Base-by-base conservation (phyloP, 2,888 invertebrate species). In the Anorthoa munda region DNA sequence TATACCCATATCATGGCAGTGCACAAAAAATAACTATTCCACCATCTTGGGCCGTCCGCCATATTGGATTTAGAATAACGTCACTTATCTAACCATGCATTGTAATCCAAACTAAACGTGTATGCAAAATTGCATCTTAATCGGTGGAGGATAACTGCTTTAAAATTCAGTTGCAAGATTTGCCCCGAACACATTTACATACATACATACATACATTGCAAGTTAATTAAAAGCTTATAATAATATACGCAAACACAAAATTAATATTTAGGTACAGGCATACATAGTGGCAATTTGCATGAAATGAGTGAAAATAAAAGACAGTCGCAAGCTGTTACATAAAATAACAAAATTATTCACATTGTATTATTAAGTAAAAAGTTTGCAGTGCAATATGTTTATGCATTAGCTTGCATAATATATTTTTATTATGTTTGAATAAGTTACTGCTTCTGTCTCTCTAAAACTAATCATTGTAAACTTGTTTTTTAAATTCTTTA, bases 321-420 rank as follows among this genome's bases (percentile, higher is more conserved):
- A 23, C 12, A 31, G 15, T 45, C 11, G 11, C 21, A 17, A 39
- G 2, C 1, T 48, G 18, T 79, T 72, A 79, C 63, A 59, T 66
- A 79, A 79, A 64, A 63, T 23, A 39, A 39, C 2, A 61, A 65
- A 69, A 70, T 21, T 48, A n/a, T 45, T n/a, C 13, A 46, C 11
- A 56, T 53, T 13, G 7, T 39, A 39, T 1, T 64, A 26, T 23
- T n/a, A 21, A 81, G 3, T 60, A 66, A 79, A 72, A 59, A 45
- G n/a, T 59, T 64, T 45, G 48, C 46, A 46, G 13, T 79, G 79
- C 58, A 51, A n/a, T 55, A 53, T 83, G 63, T 55, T 72, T 59
- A 66, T 66, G 66, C 66, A 63, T 66, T 60, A 66, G 45, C n/a
- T 79, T 83, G 74, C 80, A 72, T 79, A 66, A 72, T 81, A 51